A percentile compares a stretch with the other conserved stretches of the same genome.
These are phyloP conservation scores for Panthera tigris DNA, from an alignment of 2,113 vertebrate genomes.

Conservation along the genomic window DNA sequence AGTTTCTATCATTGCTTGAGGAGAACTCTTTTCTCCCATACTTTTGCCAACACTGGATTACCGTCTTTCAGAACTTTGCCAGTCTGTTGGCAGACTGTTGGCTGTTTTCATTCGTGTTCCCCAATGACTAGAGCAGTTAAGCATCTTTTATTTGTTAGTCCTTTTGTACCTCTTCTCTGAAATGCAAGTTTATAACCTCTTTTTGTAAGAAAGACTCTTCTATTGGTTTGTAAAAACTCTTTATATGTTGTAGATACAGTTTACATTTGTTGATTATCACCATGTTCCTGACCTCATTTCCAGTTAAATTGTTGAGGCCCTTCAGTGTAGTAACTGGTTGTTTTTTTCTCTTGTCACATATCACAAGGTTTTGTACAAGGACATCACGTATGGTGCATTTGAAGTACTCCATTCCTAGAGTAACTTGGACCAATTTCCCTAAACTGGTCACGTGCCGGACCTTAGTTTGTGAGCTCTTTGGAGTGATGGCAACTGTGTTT, in stretches of 20 bases:
- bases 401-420: fast-evolving
- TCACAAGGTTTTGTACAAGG: not conserved
- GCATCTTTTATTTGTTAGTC: not conserved
- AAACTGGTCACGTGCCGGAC: fast-evolving
- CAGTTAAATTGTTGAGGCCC: not conserved
- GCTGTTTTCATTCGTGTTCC: not conserved
- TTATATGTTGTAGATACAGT: not conserved
- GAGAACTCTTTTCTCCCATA: not conserved
- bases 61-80: not conserved
- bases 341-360: not conserved
- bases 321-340: not conserved
- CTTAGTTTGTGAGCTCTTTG: not conserved
- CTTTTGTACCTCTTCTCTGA: not conserved
- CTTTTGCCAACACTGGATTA: not conserved
- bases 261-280: not conserved
- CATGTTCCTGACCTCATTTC: not conserved
- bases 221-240: not conserved
- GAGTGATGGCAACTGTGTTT: not conserved
- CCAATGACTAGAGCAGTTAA: not conserved
- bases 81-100: not conserved
- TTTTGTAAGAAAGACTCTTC: not conserved
- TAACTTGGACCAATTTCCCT: too few species aligned
- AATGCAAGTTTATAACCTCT: not conserved
- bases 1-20: not conserved
- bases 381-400: not conserved